phyloP scores from a whole-genome alignment of 2,113 vertebrate genomes.

The Neogobius melanostomus region DNA sequence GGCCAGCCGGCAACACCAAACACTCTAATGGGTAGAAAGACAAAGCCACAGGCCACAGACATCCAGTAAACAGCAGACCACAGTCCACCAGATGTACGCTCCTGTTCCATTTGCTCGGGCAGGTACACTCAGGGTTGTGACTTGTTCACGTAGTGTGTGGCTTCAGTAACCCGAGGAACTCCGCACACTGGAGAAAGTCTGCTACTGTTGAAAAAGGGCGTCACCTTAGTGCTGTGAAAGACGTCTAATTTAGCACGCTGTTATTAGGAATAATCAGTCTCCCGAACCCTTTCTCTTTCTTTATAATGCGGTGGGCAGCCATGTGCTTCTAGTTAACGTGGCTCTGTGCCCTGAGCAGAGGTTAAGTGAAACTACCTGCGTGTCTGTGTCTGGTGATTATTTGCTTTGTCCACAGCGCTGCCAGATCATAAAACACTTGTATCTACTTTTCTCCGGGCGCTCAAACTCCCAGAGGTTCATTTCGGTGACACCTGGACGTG shows the following conservation, averaged over 20 bases:
- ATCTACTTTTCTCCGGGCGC: constrained; percentile 55
- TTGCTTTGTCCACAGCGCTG: constrained; percentile 69
- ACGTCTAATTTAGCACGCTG: constrained; percentile 41
- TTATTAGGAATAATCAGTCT: constrained; percentile 42
- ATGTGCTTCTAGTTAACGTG: constrained; percentile 76
- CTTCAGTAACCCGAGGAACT: constrained; percentile 33
- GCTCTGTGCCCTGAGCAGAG: constrained; percentile 61
- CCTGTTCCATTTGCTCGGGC: constrained; percentile 60
- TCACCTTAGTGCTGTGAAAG: constrained; percentile 30
- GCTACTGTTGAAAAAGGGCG: constrained; percentile 34
- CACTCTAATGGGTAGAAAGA: constrained; percentile 75
- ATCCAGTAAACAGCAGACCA: constrained; percentile 78
- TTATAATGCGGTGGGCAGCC: constrained; percentile 50
- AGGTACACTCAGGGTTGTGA: constrained; percentile 60
- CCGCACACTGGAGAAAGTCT: constrained; percentile 8
- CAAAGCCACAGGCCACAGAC: constrained; percentile 80
- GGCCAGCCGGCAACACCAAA: constrained; percentile 70
- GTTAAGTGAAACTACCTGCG: constrained; percentile 79
- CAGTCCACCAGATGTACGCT: constrained; percentile 70
- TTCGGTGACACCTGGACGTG: constrained; percentile 69
- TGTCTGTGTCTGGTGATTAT: constrained; percentile 72
- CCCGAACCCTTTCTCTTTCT: constrained; percentile 16
- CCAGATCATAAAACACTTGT: constrained; percentile 75
- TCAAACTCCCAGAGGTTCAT: constrained; percentile 64
- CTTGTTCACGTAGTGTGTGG: constrained; percentile 46